Conservation (phyloP, 2,113 vertebrate species). For the Herpailurus yagouaroundi region DNA sequence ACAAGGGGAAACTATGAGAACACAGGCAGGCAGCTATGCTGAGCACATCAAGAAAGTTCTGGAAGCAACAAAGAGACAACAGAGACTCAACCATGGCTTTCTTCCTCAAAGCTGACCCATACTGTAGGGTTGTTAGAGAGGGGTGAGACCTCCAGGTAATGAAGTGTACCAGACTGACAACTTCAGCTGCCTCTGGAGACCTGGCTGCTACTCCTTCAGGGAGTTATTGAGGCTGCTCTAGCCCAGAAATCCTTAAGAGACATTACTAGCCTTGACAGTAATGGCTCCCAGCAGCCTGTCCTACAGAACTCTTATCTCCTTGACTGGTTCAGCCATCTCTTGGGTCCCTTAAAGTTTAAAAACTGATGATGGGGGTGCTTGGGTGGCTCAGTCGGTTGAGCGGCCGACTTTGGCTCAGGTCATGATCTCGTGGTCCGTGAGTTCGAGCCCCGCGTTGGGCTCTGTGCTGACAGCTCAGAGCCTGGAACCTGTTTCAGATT, state of each 20-base stretch:
- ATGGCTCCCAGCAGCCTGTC: neutral
- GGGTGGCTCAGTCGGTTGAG: too few species aligned
- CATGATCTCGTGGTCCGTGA: too few species aligned
- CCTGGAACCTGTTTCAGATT: too few species aligned
- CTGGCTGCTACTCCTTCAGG: neutral
- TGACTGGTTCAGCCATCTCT: neutral
- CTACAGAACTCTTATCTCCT: neutral
- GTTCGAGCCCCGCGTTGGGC: too few species aligned
- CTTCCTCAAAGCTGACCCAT: neutral
- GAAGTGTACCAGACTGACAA: neutral
- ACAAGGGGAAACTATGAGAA: neutral
- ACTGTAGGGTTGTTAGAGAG: neutral
- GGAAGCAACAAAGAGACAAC: neutral
- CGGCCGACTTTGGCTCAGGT: too few species aligned
- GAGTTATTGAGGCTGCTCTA: neutral
- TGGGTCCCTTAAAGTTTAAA: neutral
- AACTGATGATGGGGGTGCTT: neutral
- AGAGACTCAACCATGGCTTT: neutral
- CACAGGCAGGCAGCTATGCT: neutral
- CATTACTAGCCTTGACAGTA: neutral
- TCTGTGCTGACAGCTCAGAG: too few species aligned
- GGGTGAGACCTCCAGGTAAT: neutral
- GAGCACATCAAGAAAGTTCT: neutral
- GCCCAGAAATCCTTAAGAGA: neutral
- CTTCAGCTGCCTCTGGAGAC: neutral